Base-by-base conservation (phyloP, 2,888 invertebrate genomes). In the Orchesellides sinensis region DNA sequence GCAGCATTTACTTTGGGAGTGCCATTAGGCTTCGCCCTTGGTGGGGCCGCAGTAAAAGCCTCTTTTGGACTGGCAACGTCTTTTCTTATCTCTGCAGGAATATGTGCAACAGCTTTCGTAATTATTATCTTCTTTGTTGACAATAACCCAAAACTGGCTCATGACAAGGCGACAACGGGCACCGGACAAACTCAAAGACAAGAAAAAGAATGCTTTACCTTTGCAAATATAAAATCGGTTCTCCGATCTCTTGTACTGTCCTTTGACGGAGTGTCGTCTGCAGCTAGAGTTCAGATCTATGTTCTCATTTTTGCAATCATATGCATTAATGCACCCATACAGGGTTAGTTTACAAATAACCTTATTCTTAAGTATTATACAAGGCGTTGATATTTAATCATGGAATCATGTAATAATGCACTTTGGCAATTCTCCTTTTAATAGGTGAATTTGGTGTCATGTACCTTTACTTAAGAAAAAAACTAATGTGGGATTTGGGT, bases 371-470 rank as follows among this genome's bases (percentile, higher is more conserved):
- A 10, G 17, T 47, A n/a, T 47, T 10, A 47, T n/a, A 10, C 47
- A 4, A 47, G 4, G 47, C 4, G 4, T 10, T 47, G n/a, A 47
- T 23, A 21, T 4, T 21, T 56, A 6, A 3, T 8, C 27, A 27
- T 56, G 52, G 17, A 52, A 52, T 21, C 27, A 27, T 56, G 52
- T 52, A 52, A 52, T 21, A 5, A 21, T 52, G 21, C 23, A 5
- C 10, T 29, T 25, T 68, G 14, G n/a, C 29, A 21, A 40, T 72
- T 47, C n/a, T 47, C 8, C n/a, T 21, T 52, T 47, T 21, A 52
- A 8, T 25, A 87, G 87, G 86, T 8, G 87, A 87, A 74, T 85
- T 86, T 54, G 83, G 85, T 5, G 83, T 87, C 0, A 84, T 85
- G 78, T 87, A 86, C 47, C 27, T 85, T 10, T 87, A 83, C 54